These are phyloP conservation scores for Acanthiza pusilla DNA, from an alignment of 2,797 vertebrate species.

Conservation along the genomic window DNA sequence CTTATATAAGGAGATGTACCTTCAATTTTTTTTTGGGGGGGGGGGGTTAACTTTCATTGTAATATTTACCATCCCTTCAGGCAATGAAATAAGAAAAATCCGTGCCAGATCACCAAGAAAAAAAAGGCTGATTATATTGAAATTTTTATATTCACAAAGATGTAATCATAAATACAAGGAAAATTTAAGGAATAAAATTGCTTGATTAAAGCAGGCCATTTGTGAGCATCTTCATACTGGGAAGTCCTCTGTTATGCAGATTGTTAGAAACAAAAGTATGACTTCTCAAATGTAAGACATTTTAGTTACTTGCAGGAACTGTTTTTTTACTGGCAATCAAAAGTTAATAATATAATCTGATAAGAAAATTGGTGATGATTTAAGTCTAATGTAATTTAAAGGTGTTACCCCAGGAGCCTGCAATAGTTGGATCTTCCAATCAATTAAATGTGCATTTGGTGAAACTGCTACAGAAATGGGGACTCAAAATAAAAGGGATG, in stretches of 20 bases:
- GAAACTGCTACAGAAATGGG: neutral
- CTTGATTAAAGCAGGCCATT: neutral
- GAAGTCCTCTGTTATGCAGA: neutral
- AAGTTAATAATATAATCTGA: neutral
- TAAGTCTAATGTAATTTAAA: neutral
- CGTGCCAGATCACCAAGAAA: neutral
- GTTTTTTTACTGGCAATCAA: neutral
- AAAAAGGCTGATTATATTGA: neutral
- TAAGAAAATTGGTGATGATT: neutral
- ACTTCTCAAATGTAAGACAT: neutral
- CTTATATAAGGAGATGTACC: neutral
- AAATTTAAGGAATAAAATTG: neutral
- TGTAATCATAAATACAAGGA: neutral
- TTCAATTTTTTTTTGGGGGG: rapidly evolving
- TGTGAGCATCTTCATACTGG: neutral
- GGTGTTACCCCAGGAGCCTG: neutral
- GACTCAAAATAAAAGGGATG: neutral
- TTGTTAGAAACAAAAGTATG: neutral
- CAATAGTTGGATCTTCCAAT: neutral
- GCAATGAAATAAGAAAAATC: neutral
- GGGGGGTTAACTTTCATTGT: neutral
- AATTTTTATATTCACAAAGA: neutral
- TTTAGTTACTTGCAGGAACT: neutral
- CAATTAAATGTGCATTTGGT: neutral
- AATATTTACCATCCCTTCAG: neutral